Evolutionary conservation across 2,113 vertebrate genomes (phyloP), one percentile per base, ranked within the genome.

Genomic region (Rhinolophus sinicus): DNA sequence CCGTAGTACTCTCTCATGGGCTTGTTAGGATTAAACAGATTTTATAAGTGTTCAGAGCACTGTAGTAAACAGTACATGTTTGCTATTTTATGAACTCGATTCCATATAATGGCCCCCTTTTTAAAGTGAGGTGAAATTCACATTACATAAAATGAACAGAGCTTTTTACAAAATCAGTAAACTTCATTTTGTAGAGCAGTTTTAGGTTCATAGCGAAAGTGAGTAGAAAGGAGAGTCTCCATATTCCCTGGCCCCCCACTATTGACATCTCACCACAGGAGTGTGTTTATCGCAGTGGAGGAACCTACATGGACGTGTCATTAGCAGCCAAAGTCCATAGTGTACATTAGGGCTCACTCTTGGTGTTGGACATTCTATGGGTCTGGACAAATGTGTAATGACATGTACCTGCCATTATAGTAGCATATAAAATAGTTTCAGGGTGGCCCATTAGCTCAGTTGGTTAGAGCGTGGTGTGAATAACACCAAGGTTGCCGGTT

Each of bases 231-330:
- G 54, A 35, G 88, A 19, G 50, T 72, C 84, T 70, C 50, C 50
- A 7, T 14, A 8, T 3, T 4, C 16, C 11, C 14, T 2, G 1
- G 18, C 33, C 69, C 58, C 52, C 19, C 64, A 3, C 4, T 10
- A 3, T 28, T 13, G n/a, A 24, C 52, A 5, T 6, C 52, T 28
- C 10, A 3, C n/a, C 2, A 0, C 0, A 11, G 21, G 4, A 22
- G 47, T 22, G 2, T 2, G 0, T 28, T 13, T 26, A 15, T 10
- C 50, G 30, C 5, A n/a, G 2, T 9, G 0, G 12, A 75, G 38
- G 38, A 24, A 18, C 62, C 78, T 14, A 0, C 1, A 3, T 18
- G 0, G 52, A 35, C 26, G n/a, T 2, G 0, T n/a, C 28, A 3
- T 10, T 6, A 2, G 28, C 56, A 8, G 22, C 21, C n/a, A 19